Evolutionary conservation across 1,140 invertebrate species (phyloP).

Genomic region (Pseudomyrmex flavicornis): DNA sequence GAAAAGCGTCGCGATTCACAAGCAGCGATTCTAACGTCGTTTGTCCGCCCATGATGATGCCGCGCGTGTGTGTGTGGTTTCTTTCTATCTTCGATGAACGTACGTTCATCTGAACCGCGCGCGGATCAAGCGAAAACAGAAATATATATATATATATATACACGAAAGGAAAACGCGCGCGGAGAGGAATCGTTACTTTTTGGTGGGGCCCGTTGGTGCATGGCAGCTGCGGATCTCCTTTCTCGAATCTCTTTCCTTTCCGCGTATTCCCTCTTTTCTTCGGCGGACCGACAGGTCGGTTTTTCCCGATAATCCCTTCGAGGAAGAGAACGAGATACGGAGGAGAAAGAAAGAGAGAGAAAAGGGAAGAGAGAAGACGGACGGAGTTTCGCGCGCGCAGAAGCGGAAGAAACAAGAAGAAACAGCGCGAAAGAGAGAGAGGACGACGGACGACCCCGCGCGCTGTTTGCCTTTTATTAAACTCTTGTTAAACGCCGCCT

Average conservation of each 20-base stretch:
- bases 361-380: constrained; percentile 58
- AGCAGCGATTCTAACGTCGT: too few species aligned
- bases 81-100: constrained; percentile 16
- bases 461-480: constrained; percentile 85
- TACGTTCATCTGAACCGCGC: background rate
- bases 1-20: too few species aligned
- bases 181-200: constrained; percentile 75
- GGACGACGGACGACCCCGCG: constrained; percentile 58
- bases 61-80: background rate
- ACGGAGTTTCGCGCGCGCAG: constrained; percentile 38
- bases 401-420: constrained; percentile 33
- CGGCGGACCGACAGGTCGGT: constrained; percentile 48
- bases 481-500: constrained; percentile 85
- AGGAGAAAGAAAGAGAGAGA: constrained; percentile 32
- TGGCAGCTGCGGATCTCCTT: constrained; percentile 71
- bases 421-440: constrained; percentile 30
- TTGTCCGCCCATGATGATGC: too few species aligned
- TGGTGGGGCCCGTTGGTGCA: constrained; percentile 70
- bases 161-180: constrained; percentile 63
- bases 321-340: constrained; percentile 28
- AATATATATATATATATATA: constrained; percentile 19
- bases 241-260: constrained; percentile 59
- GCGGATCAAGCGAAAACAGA: constrained; percentile 55
- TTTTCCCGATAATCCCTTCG: constrained; percentile 65
- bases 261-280: constrained; percentile 57